These are phyloP conservation scores for Plebejus argus DNA, from an alignment of 2,888 invertebrate species.

Conservation along the genomic window DNA sequence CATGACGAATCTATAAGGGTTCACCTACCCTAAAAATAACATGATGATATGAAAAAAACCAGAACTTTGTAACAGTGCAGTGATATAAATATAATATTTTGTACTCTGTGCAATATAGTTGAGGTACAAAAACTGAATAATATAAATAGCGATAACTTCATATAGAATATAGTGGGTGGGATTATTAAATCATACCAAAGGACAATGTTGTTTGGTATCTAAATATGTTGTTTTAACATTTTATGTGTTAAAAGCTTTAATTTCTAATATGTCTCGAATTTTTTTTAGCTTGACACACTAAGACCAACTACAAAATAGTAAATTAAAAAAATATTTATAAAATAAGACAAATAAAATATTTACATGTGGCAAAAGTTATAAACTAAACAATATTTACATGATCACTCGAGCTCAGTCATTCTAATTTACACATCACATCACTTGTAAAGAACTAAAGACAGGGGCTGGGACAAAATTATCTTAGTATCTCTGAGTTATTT, in stretches of 20 bases:
- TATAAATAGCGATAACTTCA: background rate
- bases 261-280: background rate
- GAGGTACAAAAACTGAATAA: background rate
- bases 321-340: background rate
- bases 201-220: background rate
- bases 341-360: background rate
- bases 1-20: too few species aligned
- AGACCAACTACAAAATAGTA: background rate
- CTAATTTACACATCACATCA: background rate
- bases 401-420: conserved; percentile 13
- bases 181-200: background rate
- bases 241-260: background rate
- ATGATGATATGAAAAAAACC: background rate
- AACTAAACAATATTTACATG: conserved; percentile 9
- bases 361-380: conserved; percentile 7
- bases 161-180: background rate
- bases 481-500: background rate
- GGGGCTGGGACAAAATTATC: background rate
- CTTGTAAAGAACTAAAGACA: background rate
- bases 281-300: background rate
- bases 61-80: background rate
- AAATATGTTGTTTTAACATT: background rate
- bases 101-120: conserved; percentile 1
- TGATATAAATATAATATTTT: background rate
- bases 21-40: too few species aligned